Evolutionary conservation across 2,113 vertebrate genomes (phyloP).

Genomic region (Phyllostomus hastatus): DNA sequence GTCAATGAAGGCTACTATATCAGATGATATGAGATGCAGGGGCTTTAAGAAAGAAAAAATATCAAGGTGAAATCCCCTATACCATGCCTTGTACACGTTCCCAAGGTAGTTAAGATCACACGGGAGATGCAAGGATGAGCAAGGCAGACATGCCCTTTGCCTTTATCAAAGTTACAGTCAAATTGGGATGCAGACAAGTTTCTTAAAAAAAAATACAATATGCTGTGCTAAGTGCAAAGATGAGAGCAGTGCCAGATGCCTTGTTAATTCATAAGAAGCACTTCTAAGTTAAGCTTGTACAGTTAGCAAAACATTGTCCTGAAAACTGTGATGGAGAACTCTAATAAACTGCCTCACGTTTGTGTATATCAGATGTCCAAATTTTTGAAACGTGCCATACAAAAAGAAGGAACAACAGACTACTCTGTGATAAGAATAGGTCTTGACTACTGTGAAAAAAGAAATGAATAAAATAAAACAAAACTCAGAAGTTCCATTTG

Average conservation of each 20-base stretch:
- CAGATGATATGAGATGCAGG: neutral
- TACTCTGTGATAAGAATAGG: neutral
- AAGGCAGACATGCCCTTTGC: rapidly evolving
- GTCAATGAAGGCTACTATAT: neutral
- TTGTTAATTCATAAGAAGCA: neutral
- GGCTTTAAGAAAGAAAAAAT: neutral
- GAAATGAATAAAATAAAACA: neutral
- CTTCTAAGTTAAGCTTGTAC: neutral
- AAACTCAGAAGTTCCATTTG: neutral
- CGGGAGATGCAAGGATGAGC: neutral
- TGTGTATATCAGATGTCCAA: neutral
- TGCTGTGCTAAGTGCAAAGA: neutral
- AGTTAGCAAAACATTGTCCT: neutral
- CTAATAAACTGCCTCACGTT: neutral
- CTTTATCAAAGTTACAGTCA: neutral
- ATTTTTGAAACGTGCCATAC: neutral
- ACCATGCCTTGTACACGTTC: neutral
- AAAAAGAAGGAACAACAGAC: neutral
- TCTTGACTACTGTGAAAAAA: neutral
- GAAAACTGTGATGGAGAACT: neutral
- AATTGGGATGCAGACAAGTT: neutral
- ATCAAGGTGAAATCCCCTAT: neutral
- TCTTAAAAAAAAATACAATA: neutral
- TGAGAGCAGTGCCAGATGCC: neutral
- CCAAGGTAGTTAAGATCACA: neutral